These are phyloP conservation scores for Zaprionus ghesquierei DNA, from an alignment of 1,140 invertebrate genomes.

Conservation along the genomic window DNA sequence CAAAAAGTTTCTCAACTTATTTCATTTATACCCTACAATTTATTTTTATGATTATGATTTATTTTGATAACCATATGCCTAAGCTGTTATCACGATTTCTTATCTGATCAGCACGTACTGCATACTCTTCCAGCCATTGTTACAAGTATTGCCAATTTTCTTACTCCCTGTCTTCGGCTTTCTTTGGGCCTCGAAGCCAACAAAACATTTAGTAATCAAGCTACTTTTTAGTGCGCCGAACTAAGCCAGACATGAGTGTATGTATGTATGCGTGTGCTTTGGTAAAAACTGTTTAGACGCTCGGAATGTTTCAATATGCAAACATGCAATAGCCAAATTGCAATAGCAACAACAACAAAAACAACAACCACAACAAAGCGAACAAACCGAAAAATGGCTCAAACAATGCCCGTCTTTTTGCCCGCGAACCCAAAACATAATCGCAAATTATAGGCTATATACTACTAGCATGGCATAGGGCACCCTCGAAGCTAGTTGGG, in stretches of 20 bases:
- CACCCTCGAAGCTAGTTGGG: conserved; percentile 63
- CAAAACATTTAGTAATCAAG: conserved; percentile 54
- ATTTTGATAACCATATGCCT: not conserved
- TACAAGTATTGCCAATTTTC: not conserved
- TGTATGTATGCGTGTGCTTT: not conserved
- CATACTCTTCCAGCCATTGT: not conserved
- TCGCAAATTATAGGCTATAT: conserved; percentile 80
- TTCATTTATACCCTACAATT: not conserved
- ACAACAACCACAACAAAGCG: too few relatives aligned
- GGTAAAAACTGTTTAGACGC: conserved; percentile 54
- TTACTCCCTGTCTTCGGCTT: not conserved
- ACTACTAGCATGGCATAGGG: conserved; percentile 53
- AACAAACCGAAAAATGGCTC: conserved; percentile 34
- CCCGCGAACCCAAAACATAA: conserved; percentile 68
- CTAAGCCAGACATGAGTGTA: conserved; percentile 35
- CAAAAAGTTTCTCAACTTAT: too few relatives aligned
- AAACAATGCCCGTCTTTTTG: conserved; percentile 50
- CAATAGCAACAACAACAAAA: conserved; percentile 73
- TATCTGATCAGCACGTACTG: not conserved
- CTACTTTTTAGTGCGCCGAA: conserved; percentile 47
- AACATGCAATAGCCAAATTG: conserved; percentile 77
- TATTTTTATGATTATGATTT: not conserved
- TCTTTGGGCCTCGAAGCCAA: conserved; percentile 1
- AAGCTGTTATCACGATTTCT: not conserved
- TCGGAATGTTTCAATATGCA: conserved; percentile 74